Percentiles rank a stretch among this genome's conserved stretches.
phyloP scores from a whole-genome alignment of 2,113 vertebrate species.

The Pelusios castaneus region DNA sequence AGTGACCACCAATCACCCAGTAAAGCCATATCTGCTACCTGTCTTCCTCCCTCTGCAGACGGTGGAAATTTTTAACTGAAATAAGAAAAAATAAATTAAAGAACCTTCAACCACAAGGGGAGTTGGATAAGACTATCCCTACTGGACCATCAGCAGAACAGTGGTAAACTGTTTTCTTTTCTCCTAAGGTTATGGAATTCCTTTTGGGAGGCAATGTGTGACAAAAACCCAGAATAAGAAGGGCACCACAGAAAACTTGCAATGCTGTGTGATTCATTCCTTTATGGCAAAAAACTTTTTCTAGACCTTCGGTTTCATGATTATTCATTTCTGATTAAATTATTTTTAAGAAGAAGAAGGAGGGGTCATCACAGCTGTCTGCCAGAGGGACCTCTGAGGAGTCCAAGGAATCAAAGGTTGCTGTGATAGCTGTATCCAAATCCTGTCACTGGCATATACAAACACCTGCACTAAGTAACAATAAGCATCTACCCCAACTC shows the following conservation, averaged over 20 bases:
- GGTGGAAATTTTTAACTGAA: background rate
- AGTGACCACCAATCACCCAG: background rate
- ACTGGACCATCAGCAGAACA: background rate
- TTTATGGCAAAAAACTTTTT: background rate
- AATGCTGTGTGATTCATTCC: background rate
- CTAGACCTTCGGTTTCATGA: background rate
- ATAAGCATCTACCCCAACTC: background rate
- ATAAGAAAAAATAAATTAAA: background rate
- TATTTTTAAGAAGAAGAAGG: background rate
- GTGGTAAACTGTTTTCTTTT: background rate
- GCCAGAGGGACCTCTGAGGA: background rate
- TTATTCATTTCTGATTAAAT: rapidly evolving
- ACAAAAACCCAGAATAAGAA: background rate
- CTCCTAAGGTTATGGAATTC: background rate
- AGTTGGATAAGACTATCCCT: background rate
- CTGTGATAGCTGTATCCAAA: background rate
- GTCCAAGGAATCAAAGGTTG: background rate
- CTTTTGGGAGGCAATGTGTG: background rate
- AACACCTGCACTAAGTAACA: background rate
- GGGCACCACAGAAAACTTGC: background rate
- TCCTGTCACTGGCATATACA: background rate
- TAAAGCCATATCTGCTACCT: background rate
- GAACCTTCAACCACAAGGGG: background rate
- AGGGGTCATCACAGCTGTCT: background rate
- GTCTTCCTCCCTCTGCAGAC: background rate